A percentile compares a stretch with the other conserved stretches of the same genome.
phyloP scores from a whole-genome alignment of 2,888 invertebrate species.

The Nemotelus pantherinus region DNA sequence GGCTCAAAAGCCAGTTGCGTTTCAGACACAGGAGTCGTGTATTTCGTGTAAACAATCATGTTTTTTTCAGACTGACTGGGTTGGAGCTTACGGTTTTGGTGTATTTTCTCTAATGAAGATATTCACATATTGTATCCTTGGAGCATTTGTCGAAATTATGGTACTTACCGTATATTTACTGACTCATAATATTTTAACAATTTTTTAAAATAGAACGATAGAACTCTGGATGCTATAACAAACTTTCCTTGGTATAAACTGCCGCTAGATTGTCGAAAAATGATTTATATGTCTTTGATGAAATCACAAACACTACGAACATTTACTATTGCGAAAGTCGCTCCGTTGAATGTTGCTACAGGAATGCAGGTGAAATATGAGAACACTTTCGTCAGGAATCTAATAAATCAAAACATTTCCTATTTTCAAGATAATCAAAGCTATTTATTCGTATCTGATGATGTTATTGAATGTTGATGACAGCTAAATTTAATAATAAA shows the following conservation, averaged over 20 bases:
- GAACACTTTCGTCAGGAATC: no score
- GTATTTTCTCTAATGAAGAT: slow-evolving; percentile 25
- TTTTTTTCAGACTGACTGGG: slow-evolving; percentile 24
- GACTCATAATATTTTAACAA: no score
- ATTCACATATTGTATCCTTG: slow-evolving; percentile 11
- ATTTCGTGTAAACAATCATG: not conserved
- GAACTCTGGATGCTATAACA: not conserved
- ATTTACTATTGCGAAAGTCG: slow-evolving; percentile 1
- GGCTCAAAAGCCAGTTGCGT: no score
- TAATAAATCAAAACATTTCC: not conserved
- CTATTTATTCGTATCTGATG: slow-evolving; percentile 30
- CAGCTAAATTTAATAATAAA: not conserved
- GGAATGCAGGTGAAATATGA: not conserved
- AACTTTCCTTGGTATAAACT: slow-evolving; percentile 20
- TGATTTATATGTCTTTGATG: slow-evolving; percentile 8
- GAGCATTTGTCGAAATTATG: slow-evolving; percentile 19
- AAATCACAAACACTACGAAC: not conserved
- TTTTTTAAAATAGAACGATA: not conserved
- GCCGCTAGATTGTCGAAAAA: slow-evolving; percentile 16
- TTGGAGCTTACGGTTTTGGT: slow-evolving; percentile 20
- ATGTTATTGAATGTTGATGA: slow-evolving; percentile 18
- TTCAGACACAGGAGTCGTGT: not conserved
- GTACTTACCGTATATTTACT: not conserved
- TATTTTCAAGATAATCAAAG: slow-evolving; percentile 21
- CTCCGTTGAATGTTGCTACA: slow-evolving; percentile 15